Evolutionary conservation across 2,797 vertebrate species (phyloP).

Genomic region (Halcyon chelicuti): DNA sequence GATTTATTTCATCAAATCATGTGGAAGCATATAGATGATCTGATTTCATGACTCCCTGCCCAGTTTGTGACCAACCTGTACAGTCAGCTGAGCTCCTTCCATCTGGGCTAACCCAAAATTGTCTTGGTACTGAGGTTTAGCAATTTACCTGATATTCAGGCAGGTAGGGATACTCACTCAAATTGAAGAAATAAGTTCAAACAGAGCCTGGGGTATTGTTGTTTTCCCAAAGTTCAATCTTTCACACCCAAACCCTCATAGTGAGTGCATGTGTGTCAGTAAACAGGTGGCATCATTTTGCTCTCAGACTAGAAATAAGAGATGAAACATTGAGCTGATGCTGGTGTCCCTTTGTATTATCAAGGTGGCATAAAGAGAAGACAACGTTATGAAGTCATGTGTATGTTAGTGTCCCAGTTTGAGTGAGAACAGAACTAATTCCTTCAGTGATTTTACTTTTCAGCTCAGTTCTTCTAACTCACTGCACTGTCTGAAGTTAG

Average conservation of each 20-base stretch:
- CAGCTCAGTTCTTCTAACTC: no score
- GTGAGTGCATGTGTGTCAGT: neutral
- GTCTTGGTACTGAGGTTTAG: neutral
- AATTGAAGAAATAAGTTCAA: neutral
- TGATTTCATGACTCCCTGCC: neutral
- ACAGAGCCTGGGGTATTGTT: neutral
- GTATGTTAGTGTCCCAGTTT: neutral
- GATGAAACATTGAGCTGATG: neutral
- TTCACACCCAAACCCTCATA: neutral
- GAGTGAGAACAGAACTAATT: no score
- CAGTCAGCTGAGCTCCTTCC: neutral
- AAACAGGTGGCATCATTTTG: neutral
- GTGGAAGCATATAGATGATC: neutral
- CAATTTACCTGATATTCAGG: neutral
- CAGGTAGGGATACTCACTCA: neutral
- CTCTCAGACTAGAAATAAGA: neutral
- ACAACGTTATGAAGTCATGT: neutral
- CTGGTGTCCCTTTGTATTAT: neutral
- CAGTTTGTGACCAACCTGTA: neutral
- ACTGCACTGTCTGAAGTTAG: no score
- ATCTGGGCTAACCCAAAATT: neutral
- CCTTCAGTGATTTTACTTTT: no score
- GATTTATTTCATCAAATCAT: neutral
- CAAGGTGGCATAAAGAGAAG: neutral
- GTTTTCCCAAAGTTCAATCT: neutral